phyloP scores from a whole-genome alignment of 2,113 vertebrate genomes.

The Mustela lutreola region DNA sequence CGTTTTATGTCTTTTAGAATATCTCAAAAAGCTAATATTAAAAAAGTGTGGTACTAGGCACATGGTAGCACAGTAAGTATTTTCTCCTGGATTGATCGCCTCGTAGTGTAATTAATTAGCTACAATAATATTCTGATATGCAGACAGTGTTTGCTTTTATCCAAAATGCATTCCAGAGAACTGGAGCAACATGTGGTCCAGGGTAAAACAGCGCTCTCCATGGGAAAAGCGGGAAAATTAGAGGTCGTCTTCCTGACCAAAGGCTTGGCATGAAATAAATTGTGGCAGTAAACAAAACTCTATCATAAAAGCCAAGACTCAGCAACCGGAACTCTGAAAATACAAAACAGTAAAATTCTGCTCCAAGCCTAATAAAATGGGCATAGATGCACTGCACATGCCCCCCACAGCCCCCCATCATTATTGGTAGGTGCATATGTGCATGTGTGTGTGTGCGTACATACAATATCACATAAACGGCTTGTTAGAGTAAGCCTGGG shows the following conservation, averaged over 20 bases:
- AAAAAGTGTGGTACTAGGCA: neutral
- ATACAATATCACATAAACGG: too few species aligned
- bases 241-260: neutral
- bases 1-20: neutral
- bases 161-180: neutral
- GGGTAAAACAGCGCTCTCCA: rapidly evolving
- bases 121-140: neutral
- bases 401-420: too few species aligned
- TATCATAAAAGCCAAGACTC: neutral
- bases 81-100: neutral
- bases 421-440: too few species aligned
- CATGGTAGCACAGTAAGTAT: neutral
- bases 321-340: too few species aligned
- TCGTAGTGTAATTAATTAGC: neutral
- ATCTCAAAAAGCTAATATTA: neutral
- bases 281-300: neutral
- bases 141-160: neutral
- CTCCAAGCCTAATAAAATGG: too few species aligned
- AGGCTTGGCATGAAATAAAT: neutral
- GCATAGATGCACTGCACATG: too few species aligned
- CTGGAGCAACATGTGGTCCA: neutral
- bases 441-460: too few species aligned
- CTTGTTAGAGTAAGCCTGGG: too few species aligned
- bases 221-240: neutral
- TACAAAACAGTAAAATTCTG: too few species aligned